Conservation (phyloP, 2,113 vertebrate genomes). For the Baryphthengus martii region DNA sequence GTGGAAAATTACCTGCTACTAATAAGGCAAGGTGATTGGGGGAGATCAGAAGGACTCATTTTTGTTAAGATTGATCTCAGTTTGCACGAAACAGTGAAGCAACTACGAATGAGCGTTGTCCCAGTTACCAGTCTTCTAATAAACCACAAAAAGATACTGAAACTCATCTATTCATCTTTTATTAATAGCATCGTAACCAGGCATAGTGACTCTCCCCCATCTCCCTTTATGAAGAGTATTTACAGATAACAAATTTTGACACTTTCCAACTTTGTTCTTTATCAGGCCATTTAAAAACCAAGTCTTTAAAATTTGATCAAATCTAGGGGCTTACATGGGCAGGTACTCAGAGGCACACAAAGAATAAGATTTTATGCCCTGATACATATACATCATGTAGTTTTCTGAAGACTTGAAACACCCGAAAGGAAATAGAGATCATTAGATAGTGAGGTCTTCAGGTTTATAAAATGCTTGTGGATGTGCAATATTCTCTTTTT, state of each 20-base stretch:
- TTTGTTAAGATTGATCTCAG: not conserved
- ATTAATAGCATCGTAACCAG: not conserved
- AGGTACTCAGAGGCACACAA: not conserved
- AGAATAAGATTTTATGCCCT: not conserved
- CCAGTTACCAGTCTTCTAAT: not conserved
- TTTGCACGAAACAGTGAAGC: not conserved
- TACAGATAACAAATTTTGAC: not conserved
- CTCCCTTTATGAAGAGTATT: not conserved
- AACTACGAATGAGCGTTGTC: not conserved
- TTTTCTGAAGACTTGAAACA: not conserved
- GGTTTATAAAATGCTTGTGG: not conserved
- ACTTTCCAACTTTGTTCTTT: slow-evolving; percentile 16
- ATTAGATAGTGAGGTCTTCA: not conserved
- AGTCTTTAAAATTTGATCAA: not conserved
- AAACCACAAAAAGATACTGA: not conserved
- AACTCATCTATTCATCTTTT: not conserved
- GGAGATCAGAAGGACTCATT: not conserved
- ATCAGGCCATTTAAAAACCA: not conserved
- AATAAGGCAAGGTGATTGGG: not conserved
- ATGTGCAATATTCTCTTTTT: not conserved
- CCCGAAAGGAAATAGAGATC: not conserved
- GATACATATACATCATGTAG: not conserved
- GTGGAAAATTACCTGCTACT: not conserved
- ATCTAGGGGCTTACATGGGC: not conserved
- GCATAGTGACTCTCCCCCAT: accelerated